Conservation (phyloP, 2,113 vertebrate species). For the Loxodonta africana region DNA sequence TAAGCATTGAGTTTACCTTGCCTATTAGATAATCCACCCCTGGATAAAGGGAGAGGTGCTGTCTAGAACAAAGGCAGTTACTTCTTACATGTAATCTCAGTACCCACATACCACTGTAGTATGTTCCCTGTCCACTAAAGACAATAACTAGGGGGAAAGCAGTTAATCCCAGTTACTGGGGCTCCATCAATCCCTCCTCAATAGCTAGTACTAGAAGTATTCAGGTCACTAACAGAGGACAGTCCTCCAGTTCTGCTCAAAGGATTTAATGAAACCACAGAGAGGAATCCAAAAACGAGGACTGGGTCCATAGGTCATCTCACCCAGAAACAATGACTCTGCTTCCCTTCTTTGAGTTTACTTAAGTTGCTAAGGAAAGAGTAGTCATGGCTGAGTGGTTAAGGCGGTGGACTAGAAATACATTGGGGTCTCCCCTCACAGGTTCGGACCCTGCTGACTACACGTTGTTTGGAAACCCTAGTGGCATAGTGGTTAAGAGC, state of each 20-base stretch:
- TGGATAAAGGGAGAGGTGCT: not conserved
- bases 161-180: not conserved
- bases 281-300: not conserved
- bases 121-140: not conserved
- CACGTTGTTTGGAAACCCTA: no score
- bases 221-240: not conserved
- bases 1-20: no score
- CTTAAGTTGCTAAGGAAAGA: not conserved
- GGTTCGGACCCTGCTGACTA: no score
- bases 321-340: not conserved
- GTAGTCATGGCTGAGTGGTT: no score
- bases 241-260: not conserved
- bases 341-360: not conserved
- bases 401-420: no score
- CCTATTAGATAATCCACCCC: no score
- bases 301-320: not conserved
- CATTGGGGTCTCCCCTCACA: no score
- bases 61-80: not conserved
- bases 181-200: not conserved
- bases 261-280: not conserved
- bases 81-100: not conserved
- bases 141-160: not conserved
- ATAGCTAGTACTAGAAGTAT: not conserved
- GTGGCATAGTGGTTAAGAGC: no score
- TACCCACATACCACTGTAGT: not conserved